Base-by-base conservation (phyloP, 2,888 invertebrate genomes). In the Eustalomyia histrio region DNA sequence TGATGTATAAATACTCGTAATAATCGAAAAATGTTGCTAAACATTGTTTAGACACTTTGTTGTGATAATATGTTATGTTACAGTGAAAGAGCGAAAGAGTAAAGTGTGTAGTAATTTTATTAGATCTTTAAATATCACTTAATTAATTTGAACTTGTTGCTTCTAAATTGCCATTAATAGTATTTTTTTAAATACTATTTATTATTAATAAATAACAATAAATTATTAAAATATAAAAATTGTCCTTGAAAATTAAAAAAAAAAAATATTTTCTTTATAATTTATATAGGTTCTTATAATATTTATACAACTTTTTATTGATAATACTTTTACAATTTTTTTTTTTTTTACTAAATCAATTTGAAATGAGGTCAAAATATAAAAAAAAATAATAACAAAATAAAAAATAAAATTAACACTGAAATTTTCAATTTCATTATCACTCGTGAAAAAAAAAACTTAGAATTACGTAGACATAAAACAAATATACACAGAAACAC, bases 351-450 rank as follows among this genome's bases (percentile, higher is more conserved):
- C 80, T 67, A 64, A 80, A 80, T 76, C 65, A 61, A 75, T 29
- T 21, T 16, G 24, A 76, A 80, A 73, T 80, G 52, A 80, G 80
- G 76, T 68, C 80, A 76, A 73, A 69, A 57, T 24, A 57, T 24
- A 58, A 35, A 57, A 69, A 64, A 64, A 69, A 55, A 69, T 71
- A 64, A 76, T 73, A n/a, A n/a, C n/a, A n/a, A n/a, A n/a, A n/a
- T n/a, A n/a, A n/a, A n/a, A n/a, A n/a, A 58, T 71, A 76, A 64
- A 60, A 69, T 80, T 80, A 80, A 76, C 80, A 80, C 76, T 80
- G 80, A 80, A 80, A 80, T 73, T 80, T 80, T 76, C 80, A 76
- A 76, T 76, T 76, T 80, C 80, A 76, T 80, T 80, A 80, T 80
- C 76, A 80, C 68, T 68, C 76, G 68, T 55, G 63, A 76, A 69